phyloP scores from a whole-genome alignment of 2,888 invertebrate genomes.

The Hoplodrina ambigua region DNA sequence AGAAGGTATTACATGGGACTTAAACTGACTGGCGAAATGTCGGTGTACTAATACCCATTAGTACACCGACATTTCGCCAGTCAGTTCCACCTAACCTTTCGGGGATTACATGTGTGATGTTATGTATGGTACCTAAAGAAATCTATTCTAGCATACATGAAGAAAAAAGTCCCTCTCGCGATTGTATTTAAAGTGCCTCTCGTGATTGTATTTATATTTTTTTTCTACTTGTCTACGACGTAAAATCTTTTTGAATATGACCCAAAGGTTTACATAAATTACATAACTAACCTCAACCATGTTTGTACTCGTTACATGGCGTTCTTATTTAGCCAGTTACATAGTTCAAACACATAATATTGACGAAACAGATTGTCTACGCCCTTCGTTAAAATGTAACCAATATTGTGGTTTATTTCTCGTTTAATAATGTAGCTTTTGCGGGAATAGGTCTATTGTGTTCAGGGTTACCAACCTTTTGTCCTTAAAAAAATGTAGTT shows the following conservation, averaged over 20 bases:
- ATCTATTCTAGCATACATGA: too few species aligned
- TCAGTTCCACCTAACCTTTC: too few species aligned
- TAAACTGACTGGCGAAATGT: too few species aligned
- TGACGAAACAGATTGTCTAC: constrained; percentile 6
- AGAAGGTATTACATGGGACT: too few species aligned
- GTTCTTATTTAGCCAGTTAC: constrained; percentile 22
- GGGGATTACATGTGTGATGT: too few species aligned
- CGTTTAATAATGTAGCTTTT: constrained; percentile 6
- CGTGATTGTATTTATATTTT: background rate
- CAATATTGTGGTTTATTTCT: constrained; percentile 4
- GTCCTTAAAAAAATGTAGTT: too few species aligned
- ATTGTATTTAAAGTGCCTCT: too few species aligned
- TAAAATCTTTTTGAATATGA: constrained; percentile 19
- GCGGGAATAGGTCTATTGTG: background rate
- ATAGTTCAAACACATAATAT: constrained; percentile 23
- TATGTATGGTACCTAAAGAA: too few species aligned
- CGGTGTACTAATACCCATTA: too few species aligned
- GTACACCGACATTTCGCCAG: too few species aligned
- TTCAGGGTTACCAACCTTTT: too few species aligned
- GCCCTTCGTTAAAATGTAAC: constrained; percentile 21
- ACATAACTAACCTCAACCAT: constrained; percentile 36
- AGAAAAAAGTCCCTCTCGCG: too few species aligned
- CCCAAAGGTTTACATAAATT: constrained; percentile 31
- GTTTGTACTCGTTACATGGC: constrained; percentile 10
- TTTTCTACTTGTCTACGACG: background rate